These are phyloP conservation scores for Eospalax fontanierii DNA, from an alignment of 2,797 vertebrate genomes.

Conservation along the genomic window DNA sequence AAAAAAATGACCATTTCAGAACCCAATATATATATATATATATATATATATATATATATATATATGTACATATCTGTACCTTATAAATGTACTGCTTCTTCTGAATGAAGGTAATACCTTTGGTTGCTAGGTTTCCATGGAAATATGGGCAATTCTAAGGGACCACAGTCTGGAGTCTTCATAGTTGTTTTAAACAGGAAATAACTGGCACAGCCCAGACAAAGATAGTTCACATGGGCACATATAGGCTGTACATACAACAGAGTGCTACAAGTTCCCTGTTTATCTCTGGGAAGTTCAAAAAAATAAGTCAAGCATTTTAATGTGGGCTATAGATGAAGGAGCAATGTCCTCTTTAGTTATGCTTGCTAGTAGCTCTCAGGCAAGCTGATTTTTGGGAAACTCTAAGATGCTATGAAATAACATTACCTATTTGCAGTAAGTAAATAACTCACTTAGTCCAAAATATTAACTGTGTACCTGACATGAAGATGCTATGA, in stretches of 20 bases:
- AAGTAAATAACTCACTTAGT: not conserved
- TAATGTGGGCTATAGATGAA: not conserved
- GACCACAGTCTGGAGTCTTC: slow-evolving; percentile 47
- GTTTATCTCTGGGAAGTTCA: not conserved
- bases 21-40: slow-evolving; percentile 81
- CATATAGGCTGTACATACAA: not conserved
- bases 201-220: slow-evolving; percentile 67
- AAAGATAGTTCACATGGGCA: slow-evolving; percentile 52
- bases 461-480: not conserved
- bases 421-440: not conserved
- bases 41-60: slow-evolving; percentile 84
- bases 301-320: not conserved
- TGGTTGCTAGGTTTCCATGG: slow-evolving; percentile 86
- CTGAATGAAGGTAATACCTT: slow-evolving; percentile 89
- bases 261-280: not conserved
- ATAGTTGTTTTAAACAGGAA: slow-evolving; percentile 75
- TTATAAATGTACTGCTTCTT: slow-evolving; percentile 87
- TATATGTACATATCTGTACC: slow-evolving; percentile 82
- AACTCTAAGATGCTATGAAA: not conserved
- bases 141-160: slow-evolving; percentile 82
- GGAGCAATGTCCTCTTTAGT: not conserved
- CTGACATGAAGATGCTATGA: not conserved
- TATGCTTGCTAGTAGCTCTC: not conserved
- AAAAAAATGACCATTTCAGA: slow-evolving; percentile 91
- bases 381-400: not conserved